These are phyloP conservation scores for Brotula barbata DNA, from an alignment of 2,797 vertebrate species.

Conservation along the genomic window DNA sequence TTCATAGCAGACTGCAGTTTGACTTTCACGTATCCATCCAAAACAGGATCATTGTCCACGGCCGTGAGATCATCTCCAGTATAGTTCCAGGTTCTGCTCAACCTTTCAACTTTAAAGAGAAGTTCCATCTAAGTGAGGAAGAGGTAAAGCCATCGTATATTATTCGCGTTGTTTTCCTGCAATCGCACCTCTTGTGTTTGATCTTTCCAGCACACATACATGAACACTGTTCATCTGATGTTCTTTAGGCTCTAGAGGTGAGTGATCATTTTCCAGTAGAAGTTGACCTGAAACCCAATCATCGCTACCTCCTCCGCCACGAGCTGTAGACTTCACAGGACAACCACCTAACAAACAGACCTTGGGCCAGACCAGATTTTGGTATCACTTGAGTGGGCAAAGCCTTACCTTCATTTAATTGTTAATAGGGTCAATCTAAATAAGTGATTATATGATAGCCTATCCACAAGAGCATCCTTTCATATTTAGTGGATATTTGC, in stretches of 20 bases:
- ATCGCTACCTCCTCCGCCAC: constrained; percentile 69
- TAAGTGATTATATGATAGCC: no score
- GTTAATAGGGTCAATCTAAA: no score
- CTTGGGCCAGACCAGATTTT: no score
- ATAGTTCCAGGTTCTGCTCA: constrained; percentile 81
- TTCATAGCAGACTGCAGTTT: background rate
- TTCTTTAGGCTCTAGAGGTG: constrained; percentile 79
- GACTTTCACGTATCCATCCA: background rate
- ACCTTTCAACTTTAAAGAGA: constrained; percentile 82
- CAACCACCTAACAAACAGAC: background rate
- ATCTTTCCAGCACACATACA: background rate
- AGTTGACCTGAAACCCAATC: constrained; percentile 79
- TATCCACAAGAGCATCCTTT: no score
- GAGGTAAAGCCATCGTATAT: constrained; percentile 71
- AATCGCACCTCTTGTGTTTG: background rate
- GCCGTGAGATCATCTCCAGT: constrained; percentile 75
- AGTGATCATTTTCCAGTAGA: constrained; percentile 89
- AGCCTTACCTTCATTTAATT: no score
- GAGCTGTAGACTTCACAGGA: constrained; percentile 72
- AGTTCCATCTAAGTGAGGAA: constrained; percentile 78
- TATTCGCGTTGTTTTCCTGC: no score
- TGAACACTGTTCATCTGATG: constrained; percentile 2
- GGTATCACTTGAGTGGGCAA: no score
- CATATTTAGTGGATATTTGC: no score
- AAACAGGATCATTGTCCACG: constrained; percentile 82